Conservation (phyloP, 2,113 vertebrate genomes). For the Coreoperca whiteheadi region DNA sequence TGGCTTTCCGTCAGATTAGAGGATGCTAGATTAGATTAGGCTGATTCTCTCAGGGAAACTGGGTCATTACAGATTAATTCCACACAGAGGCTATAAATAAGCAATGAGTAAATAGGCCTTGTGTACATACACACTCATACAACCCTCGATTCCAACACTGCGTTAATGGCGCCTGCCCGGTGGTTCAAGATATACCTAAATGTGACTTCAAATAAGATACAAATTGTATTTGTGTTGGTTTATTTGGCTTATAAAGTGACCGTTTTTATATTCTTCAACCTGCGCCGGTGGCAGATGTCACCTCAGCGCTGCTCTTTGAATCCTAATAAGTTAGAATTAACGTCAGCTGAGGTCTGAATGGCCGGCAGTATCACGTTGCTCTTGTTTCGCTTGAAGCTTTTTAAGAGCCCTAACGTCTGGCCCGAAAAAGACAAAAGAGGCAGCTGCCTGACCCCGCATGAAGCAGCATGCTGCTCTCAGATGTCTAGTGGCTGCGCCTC, state of each 20-base stretch:
- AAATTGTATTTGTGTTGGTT: neutral
- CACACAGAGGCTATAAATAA: neutral
- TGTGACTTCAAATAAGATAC: neutral
- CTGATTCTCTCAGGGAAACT: neutral
- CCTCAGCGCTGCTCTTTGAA: slow-evolving; percentile 53
- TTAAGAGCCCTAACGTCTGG: too few relatives aligned
- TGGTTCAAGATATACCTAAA: too few relatives aligned
- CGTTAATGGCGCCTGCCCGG: too few relatives aligned
- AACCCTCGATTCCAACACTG: too few relatives aligned
- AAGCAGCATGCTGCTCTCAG: slow-evolving; percentile 69
- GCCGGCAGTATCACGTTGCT: slow-evolving; percentile 59
- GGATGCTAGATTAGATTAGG: neutral
- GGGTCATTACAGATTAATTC: neutral
- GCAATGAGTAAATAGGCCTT: too few relatives aligned
- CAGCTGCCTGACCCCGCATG: slow-evolving; percentile 25
- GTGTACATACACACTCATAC: too few relatives aligned
- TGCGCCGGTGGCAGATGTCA: neutral
- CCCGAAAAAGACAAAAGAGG: slow-evolving; percentile 33
- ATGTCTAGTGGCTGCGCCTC: slow-evolving; percentile 57
- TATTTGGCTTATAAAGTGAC: slow-evolving; percentile 2
- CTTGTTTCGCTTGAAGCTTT: slow-evolving; percentile 64
- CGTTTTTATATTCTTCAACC: neutral
- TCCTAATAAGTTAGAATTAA: slow-evolving; percentile 59
- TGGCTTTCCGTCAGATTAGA: neutral
- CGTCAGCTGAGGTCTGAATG: slow-evolving; percentile 43